Evolutionary conservation across 2,797 vertebrate genomes (phyloP).

Genomic region (Catharus ustulatus): DNA sequence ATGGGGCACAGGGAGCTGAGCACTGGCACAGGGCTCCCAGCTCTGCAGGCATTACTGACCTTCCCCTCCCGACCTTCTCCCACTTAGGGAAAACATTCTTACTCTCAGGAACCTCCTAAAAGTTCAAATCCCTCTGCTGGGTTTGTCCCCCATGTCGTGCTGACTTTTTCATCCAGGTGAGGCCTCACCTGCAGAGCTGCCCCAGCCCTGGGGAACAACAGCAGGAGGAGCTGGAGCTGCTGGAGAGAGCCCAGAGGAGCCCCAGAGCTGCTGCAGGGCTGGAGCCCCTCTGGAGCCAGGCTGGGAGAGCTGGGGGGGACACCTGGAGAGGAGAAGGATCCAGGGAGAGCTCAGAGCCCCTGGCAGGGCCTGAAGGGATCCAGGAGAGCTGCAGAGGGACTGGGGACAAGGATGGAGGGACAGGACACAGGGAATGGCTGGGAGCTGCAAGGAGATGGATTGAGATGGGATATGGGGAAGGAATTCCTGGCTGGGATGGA

Average conservation of each 20-base stretch:
- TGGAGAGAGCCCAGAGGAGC: not conserved
- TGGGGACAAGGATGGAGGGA: not conserved
- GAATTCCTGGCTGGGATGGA: not conserved
- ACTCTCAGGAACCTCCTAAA: not conserved
- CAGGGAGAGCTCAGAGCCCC: not conserved
- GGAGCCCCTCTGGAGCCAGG: not conserved
- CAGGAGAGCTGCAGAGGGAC: not conserved
- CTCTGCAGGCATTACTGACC: rapidly evolving
- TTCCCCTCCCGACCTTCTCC: not conserved
- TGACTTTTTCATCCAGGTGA: not conserved
- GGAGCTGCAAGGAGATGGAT: too few relatives aligned
- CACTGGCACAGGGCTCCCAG: not conserved
- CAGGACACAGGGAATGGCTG: too few relatives aligned
- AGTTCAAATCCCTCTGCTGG: not conserved
- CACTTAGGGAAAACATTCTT: not conserved
- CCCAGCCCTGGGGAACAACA: not conserved
- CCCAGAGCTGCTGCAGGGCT: not conserved
- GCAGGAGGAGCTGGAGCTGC: rapidly evolving
- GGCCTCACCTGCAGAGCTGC: not conserved
- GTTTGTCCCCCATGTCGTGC: not conserved
- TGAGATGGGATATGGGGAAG: not conserved
- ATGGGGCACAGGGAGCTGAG: rapidly evolving
- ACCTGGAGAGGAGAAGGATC: not conserved
- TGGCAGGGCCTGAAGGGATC: not conserved
- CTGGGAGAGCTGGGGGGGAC: not conserved